Base-by-base conservation (phyloP, 2,113 vertebrate species). In the Atlantisia rogersi region DNA sequence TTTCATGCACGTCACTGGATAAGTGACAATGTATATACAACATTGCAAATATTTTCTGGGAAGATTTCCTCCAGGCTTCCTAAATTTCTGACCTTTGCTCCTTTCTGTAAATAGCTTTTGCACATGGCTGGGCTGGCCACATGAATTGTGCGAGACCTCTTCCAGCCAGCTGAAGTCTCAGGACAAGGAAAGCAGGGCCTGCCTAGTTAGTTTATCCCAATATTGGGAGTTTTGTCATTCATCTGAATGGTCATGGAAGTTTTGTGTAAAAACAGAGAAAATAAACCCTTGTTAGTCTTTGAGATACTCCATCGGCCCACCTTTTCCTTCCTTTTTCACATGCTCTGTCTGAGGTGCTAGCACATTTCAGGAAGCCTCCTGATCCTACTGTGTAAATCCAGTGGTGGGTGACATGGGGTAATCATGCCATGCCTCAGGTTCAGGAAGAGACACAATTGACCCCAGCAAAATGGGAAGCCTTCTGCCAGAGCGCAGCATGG, bases 11-110 rank as follows among this genome's bases (percentile, higher is more conserved):
- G 15, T 94, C 70, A 69, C 67, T 77, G 77, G 55, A 76, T 22
- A 82, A 84, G 55, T 8, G 8, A 71, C 40, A 67, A 46, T 69
- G 44, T 91, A 88, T 86, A 35, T 84, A 68, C 22, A 83, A 68
- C 19, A 50, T 53, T 15, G 53, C 31, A 92, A 87, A 62, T 86
- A 65, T 87, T 92, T 95, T 92, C 88, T 87, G 86, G 80, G 88
- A 85, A 93, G 85, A 82, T 79, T 96, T 93, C 80, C 86, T 92
- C 26, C 12, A 84, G 53, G 70, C 74, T 96, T 95, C 95, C 52
- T 93, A 77, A 78, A 89, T 96, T 93, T 96, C 58, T 76, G 83
- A 4, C n/a, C 86, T 92, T 94, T 94, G 15, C n/a, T 94, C 21
- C 50, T 63, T 29, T 73, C 80, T 93, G 32, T 70, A 91, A 96